phyloP scores from a whole-genome alignment of 2,113 vertebrate species.

The Ranitomeya imitator region DNA sequence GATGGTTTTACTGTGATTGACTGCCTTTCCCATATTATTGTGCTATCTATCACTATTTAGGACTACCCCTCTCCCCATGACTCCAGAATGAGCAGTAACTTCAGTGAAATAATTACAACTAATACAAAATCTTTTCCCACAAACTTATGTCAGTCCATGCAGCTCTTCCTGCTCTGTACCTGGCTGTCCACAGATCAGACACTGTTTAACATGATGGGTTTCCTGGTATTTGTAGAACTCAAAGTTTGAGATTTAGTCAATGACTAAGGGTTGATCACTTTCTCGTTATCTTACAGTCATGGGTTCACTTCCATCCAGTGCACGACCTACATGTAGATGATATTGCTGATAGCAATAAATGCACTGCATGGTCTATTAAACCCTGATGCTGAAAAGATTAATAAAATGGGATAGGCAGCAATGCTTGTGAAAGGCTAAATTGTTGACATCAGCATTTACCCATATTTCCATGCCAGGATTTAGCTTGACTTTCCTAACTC shows the following conservation, averaged over 20 bases:
- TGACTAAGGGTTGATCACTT: no score
- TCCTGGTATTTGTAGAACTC: no score
- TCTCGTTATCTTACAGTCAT: background rate
- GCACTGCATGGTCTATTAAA: background rate
- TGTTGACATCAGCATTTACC: conserved; percentile 44
- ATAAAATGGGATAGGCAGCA: conserved; percentile 4
- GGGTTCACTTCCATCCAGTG: background rate
- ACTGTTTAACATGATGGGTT: background rate
- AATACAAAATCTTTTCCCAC: no score
- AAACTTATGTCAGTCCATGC: no score
- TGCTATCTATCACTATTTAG: no score
- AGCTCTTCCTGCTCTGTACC: no score
- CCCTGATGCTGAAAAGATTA: conserved; percentile 23
- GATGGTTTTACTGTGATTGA: no score
- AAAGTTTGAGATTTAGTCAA: no score
- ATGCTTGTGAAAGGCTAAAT: conserved; percentile 22
- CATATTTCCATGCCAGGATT: conserved; percentile 38
- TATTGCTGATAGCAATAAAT: background rate
- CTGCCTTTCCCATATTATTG: no score
- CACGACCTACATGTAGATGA: background rate
- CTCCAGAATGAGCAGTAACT: no score
- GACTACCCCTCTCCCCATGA: no score
- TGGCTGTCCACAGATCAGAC: background rate
- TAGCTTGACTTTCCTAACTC: conserved; percentile 42
- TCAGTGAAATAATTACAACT: no score